phyloP scores from a whole-genome alignment of 2,113 vertebrate species.

The Vimba vimba region DNA sequence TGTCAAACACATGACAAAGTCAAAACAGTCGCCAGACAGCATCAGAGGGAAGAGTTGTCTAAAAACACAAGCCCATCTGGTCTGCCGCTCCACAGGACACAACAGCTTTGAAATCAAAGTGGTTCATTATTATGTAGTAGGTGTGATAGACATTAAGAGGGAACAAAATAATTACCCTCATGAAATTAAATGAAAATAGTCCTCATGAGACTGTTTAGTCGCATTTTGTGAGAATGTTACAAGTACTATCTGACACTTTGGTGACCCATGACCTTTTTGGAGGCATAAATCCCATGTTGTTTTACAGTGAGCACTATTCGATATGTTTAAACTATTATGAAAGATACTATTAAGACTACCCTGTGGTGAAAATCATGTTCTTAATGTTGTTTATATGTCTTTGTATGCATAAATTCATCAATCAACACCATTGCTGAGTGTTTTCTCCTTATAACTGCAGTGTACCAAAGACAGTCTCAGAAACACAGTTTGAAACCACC shows the following conservation, averaged over 20 bases:
- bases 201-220: background rate
- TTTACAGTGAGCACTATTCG: background rate
- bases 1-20: constrained; percentile 7
- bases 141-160: background rate
- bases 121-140: constrained; percentile 29
- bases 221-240: background rate
- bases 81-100: constrained; percentile 1
- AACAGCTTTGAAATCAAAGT: background rate
- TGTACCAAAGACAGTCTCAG: no score
- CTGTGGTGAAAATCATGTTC: no score
- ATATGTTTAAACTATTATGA: background rate
- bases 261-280: background rate
- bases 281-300: background rate
- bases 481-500: no score
- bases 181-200: background rate
- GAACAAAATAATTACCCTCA: constrained; percentile 29
- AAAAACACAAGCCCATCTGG: constrained; percentile 10
- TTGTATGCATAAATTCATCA: no score
- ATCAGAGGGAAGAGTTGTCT: background rate
- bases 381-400: no score
- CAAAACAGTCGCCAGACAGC: background rate
- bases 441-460: no score
- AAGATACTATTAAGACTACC: background rate
- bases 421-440: no score
- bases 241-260: background rate